Conservation (phyloP, 2,113 vertebrate genomes). For the Campylomormyrus numenius region DNA sequence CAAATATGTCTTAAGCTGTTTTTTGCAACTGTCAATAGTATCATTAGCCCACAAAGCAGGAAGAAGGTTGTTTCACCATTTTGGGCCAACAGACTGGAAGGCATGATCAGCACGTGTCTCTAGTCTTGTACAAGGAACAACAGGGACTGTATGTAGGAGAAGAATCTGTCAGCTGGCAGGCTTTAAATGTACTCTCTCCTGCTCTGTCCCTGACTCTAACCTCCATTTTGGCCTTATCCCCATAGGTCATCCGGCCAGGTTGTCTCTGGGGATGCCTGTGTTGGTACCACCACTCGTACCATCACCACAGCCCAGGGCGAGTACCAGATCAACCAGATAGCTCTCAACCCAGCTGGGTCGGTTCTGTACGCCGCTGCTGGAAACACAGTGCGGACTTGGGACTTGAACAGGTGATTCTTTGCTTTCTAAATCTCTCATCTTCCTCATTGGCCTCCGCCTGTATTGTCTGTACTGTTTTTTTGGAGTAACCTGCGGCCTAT, state of each 20-base stretch:
- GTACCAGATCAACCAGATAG: conserved; percentile 94
- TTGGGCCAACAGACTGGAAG: neutral
- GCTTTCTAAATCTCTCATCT: neutral
- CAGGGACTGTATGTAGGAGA: neutral
- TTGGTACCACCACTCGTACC: conserved; percentile 71
- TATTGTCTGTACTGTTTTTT: neutral
- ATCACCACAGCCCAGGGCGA: conserved; percentile 81
- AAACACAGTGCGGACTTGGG: conserved; percentile 86
- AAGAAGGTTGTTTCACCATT: neutral
- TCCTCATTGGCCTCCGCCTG: neutral
- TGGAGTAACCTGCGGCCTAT: neutral
- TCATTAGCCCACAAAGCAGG: neutral
- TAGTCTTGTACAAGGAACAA: neutral
- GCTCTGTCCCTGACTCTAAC: neutral
- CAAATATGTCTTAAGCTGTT: neutral
- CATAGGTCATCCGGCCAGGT: conserved; percentile 85
- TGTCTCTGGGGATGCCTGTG: conserved; percentile 80
- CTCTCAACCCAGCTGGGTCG: conserved; percentile 79
- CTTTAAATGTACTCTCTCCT: neutral
- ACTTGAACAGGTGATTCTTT: conserved; percentile 77
- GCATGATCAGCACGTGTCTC: neutral
- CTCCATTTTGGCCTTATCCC: neutral
- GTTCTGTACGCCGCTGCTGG: conserved; percentile 81
- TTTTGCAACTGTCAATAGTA: neutral
- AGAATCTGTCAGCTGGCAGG: neutral